Conservation (phyloP, 2,113 vertebrate genomes). For the Steatornis caripensis region DNA sequence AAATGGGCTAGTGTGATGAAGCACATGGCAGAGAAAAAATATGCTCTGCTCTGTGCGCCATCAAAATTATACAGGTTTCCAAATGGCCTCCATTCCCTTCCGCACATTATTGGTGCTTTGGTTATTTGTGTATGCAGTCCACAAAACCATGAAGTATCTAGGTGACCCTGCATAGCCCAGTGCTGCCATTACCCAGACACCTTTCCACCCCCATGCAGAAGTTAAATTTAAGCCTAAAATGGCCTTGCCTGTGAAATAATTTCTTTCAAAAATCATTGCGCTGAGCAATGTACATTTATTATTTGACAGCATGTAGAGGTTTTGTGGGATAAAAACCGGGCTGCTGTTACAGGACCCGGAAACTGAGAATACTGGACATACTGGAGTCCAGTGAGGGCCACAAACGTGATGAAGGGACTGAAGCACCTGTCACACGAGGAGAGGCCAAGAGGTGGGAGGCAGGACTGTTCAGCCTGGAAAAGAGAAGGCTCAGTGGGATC, state of each 20-base stretch:
- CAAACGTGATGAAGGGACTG: background rate
- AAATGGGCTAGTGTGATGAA: background rate
- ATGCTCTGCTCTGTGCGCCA: background rate
- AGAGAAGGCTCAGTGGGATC: background rate
- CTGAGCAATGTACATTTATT: background rate
- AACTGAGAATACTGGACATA: background rate
- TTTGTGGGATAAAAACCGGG: background rate
- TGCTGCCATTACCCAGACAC: background rate
- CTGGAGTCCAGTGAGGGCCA: background rate
- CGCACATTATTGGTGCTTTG: background rate
- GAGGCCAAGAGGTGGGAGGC: background rate
- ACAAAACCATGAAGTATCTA: background rate
- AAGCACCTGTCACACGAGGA: accelerated
- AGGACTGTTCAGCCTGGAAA: background rate
- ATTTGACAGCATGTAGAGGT: background rate
- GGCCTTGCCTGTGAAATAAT: background rate
- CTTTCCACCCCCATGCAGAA: background rate
- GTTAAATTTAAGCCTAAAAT: background rate
- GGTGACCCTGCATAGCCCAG: background rate
- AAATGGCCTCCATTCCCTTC: background rate
- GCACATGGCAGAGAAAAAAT: background rate
- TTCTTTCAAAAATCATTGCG: background rate
- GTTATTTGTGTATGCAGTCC: background rate
- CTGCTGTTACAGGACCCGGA: background rate
- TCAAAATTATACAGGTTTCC: background rate